These are phyloP conservation scores for Xiphias gladius DNA, from an alignment of 2,113 vertebrate genomes.

Conservation along the genomic window DNA sequence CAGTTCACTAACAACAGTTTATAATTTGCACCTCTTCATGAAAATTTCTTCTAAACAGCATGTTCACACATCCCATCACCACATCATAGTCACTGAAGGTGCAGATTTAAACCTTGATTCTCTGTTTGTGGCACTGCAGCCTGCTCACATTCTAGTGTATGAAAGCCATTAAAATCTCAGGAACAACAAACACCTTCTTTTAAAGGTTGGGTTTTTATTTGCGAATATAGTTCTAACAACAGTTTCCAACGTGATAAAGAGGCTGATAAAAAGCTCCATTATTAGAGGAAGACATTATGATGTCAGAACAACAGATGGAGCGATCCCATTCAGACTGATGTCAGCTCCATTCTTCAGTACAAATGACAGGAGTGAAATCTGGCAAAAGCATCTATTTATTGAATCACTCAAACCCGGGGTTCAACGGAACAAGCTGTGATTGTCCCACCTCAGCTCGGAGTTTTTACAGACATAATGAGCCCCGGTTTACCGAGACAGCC, in stretches of 20 bases:
- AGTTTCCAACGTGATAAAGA: background rate
- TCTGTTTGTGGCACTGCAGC: background rate
- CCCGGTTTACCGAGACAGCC: background rate
- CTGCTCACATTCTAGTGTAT: background rate
- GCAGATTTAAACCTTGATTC: background rate
- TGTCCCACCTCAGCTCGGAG: background rate
- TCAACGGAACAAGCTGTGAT: background rate
- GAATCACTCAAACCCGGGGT: conserved; percentile 13
- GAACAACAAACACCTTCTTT: background rate
- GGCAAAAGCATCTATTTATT: conserved; percentile 7
- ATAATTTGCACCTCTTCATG: too few species aligned
- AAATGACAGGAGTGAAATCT: background rate
- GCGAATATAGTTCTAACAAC: background rate
- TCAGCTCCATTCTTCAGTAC: background rate
- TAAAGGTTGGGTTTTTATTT: background rate
- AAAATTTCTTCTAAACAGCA: too few species aligned
- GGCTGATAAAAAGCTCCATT: conserved; percentile 1
- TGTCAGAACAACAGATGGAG: conserved; percentile 21
- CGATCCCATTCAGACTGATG: background rate
- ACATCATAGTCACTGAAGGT: too few species aligned
- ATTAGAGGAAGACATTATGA: background rate
- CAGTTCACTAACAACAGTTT: too few species aligned
- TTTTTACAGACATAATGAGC: too few species aligned
- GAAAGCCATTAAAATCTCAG: background rate
- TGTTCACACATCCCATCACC: too few species aligned